Evolutionary conservation across 2,113 vertebrate genomes (phyloP).

Genomic region (Psilopogon haemacephalus): DNA sequence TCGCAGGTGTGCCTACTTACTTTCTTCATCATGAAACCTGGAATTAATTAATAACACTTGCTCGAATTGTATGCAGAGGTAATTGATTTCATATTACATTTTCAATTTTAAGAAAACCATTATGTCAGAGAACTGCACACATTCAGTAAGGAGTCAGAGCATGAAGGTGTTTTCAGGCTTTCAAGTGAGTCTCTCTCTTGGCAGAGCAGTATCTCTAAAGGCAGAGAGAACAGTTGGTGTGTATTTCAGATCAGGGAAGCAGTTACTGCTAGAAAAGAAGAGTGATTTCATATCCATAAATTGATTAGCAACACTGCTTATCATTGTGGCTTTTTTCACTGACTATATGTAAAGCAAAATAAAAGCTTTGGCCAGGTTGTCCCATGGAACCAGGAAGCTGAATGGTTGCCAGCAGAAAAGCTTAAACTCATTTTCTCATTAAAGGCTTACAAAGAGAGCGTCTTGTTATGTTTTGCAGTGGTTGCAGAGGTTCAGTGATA

Average conservation of each 20-base stretch:
- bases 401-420: slow-evolving; percentile 12
- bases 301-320: background rate
- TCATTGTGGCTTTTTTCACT: background rate
- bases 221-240: background rate
- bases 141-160: background rate
- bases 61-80: background rate
- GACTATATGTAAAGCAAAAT: background rate
- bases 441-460: slow-evolving; percentile 17
- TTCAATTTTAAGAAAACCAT: background rate
- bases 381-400: background rate
- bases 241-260: background rate
- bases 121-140: background rate
- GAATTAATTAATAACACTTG: background rate
- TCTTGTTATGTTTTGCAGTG: background rate
- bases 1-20: background rate
- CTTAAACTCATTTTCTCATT: slow-evolving; percentile 50
- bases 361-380: background rate
- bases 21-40: background rate
- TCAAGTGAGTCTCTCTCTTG: background rate
- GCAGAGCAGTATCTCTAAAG: background rate
- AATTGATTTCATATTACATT: background rate
- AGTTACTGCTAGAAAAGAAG: background rate
- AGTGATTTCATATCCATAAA: background rate
- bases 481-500: background rate
- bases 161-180: background rate